phyloP scores from a whole-genome alignment of 2,113 vertebrate genomes.

The Hydropotes inermis region DNA sequence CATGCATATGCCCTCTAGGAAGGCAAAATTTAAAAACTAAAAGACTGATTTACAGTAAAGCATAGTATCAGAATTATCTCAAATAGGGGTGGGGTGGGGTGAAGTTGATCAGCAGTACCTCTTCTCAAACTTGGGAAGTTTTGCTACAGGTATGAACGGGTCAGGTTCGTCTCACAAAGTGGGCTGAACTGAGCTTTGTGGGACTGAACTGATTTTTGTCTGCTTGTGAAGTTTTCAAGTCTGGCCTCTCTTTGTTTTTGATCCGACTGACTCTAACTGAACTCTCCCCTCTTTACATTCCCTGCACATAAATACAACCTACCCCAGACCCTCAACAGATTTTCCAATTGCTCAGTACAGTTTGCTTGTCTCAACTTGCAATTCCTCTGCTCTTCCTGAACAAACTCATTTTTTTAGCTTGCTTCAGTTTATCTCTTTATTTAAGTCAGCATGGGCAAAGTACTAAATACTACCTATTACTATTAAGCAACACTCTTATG shows the following conservation, averaged over 20 bases:
- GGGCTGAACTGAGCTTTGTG: neutral
- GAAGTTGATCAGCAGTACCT: neutral
- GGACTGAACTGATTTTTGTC: neutral
- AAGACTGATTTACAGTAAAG: neutral
- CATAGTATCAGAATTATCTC: neutral
- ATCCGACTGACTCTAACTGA: neutral
- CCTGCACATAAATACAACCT: neutral
- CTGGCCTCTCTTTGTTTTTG: neutral
- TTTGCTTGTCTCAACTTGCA: neutral
- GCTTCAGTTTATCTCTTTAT: neutral
- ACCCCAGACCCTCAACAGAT: neutral
- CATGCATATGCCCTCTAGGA: neutral
- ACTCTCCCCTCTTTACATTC: neutral
- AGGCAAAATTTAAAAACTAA: neutral
- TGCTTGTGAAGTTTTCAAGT: neutral
- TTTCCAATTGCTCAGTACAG: neutral
- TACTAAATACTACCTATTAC: neutral
- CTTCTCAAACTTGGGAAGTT: neutral
- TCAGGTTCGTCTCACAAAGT: neutral
- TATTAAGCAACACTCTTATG: neutral
- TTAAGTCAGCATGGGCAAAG: neutral
- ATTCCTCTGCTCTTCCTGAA: neutral
- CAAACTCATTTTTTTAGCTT: neutral
- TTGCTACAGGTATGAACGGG: neutral
- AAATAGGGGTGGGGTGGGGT: neutral